Evolutionary conservation across 2,113 vertebrate species (phyloP).

Genomic region (Herpailurus yagouaroundi): DNA sequence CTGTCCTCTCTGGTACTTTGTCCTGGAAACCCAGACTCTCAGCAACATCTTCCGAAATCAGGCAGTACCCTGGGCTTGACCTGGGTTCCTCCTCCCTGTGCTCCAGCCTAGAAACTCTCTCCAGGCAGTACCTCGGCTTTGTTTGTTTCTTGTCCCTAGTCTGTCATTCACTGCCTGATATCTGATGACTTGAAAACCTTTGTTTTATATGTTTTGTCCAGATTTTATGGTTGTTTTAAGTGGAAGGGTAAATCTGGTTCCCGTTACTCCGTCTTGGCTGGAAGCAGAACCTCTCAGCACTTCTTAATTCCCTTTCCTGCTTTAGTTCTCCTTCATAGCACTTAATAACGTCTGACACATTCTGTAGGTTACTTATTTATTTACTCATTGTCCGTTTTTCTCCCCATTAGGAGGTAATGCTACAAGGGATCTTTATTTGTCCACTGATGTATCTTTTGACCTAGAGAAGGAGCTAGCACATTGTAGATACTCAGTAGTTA

Average conservation of each 20-base stretch:
- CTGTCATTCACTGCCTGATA: background rate
- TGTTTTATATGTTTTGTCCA: background rate
- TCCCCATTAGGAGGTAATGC: background rate
- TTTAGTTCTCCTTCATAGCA: background rate
- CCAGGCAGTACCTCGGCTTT: background rate
- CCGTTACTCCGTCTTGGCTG: background rate
- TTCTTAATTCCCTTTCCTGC: background rate
- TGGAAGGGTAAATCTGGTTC: background rate
- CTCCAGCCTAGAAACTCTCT: background rate
- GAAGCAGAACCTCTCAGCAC: background rate
- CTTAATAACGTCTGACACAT: background rate
- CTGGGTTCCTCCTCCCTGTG: rapidly evolving
- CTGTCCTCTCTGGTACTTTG: background rate
- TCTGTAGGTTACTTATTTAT: background rate
- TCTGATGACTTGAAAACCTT: background rate
- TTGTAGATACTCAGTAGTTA: background rate
- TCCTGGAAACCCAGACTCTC: background rate
- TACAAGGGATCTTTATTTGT: background rate
- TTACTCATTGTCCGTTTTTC: background rate
- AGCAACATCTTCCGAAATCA: background rate
- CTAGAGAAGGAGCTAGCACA: background rate
- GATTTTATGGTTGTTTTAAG: background rate
- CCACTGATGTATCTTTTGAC: background rate
- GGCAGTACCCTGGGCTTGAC: background rate
- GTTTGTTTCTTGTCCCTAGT: background rate